Conservation (phyloP, 1,140 invertebrate species). For the Heliconius himera region DNA sequence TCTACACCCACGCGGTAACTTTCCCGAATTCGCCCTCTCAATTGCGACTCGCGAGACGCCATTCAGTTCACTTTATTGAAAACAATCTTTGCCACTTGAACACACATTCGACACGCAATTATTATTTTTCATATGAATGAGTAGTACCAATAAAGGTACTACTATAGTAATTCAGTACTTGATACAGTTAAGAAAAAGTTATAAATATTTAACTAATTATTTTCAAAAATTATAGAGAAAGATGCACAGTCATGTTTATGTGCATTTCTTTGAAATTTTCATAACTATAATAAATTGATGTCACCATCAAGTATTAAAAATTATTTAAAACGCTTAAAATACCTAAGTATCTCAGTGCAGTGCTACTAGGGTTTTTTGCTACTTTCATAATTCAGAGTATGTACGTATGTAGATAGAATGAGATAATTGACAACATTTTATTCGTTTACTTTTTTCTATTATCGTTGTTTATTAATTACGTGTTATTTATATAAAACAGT, state of each 20-base stretch:
- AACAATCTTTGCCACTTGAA: conserved; percentile 58
- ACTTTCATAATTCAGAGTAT: neutral
- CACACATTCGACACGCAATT: conserved; percentile 24
- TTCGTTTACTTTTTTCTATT: neutral
- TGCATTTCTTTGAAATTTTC: too few relatives aligned
- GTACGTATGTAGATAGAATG: neutral
- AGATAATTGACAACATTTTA: neutral
- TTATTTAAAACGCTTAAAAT: too few relatives aligned
- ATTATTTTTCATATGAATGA: neutral
- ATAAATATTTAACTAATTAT: neutral
- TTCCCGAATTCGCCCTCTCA: conserved; percentile 66
- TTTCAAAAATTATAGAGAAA: neutral
- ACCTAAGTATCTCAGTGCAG: neutral
- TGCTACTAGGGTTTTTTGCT: neutral
- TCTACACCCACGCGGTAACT: conserved; percentile 68
- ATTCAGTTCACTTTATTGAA: conserved; percentile 67
- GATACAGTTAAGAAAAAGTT: too few relatives aligned
- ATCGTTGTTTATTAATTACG: neutral
- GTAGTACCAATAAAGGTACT: neutral
- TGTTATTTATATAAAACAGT: neutral
- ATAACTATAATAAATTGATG: too few relatives aligned
- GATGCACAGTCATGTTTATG: neutral
- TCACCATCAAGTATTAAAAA: neutral
- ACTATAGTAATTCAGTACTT: neutral
- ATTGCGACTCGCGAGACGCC: conserved; percentile 54